These are phyloP conservation scores for Brachirus orientalis DNA, from an alignment of 2,113 vertebrate genomes.

Conservation along the genomic window DNA sequence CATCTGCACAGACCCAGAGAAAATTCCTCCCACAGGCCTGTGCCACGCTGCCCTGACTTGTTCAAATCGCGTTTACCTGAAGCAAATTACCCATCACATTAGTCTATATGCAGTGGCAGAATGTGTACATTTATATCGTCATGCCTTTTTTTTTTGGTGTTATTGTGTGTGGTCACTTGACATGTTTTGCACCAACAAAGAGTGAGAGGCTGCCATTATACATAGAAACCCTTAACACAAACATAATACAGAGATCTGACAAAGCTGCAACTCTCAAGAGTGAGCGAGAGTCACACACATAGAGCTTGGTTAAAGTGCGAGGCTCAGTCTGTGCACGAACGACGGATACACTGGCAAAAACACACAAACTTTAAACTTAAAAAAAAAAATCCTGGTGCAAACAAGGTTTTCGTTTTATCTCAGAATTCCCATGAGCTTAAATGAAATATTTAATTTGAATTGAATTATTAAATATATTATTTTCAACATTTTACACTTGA, in stretches of 20 bases:
- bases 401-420: background rate
- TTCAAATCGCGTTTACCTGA: no score
- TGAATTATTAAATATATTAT: no score
- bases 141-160: background rate
- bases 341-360: background rate
- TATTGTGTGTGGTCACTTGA: slow-evolving; percentile 14
- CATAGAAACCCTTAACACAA: background rate
- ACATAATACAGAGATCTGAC: background rate
- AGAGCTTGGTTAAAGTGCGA: background rate
- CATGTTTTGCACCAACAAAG: slow-evolving; percentile 9
- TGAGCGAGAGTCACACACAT: background rate
- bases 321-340: background rate
- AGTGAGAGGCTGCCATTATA: background rate
- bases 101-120: background rate
- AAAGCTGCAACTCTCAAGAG: background rate
- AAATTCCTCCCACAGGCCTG: slow-evolving; percentile 1
- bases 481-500: no score
- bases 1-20: slow-evolving; percentile 17
- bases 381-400: background rate
- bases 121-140: slow-evolving; percentile 1
- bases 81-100: slow-evolving; percentile 9
- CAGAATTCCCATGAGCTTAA: background rate
- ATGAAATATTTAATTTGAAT: no score
- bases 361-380: background rate
- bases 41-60: background rate